phyloP scores from a whole-genome alignment of 2,888 invertebrate species.

The Bellardia bayeri region DNA sequence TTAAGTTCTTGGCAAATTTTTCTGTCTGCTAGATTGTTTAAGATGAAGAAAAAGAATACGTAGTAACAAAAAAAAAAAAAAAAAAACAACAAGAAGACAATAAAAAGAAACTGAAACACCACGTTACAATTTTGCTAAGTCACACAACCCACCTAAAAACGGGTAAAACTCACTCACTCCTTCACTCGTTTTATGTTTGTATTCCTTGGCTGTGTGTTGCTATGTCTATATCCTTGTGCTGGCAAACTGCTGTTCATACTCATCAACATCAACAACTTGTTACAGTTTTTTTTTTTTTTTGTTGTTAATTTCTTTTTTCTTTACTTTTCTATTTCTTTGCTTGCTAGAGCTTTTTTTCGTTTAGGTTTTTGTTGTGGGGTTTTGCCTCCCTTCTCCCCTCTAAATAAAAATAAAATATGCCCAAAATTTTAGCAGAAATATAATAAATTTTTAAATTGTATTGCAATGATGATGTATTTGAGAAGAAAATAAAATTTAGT shows the following conservation, averaged over 20 bases:
- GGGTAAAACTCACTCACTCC: neutral
- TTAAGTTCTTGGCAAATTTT: constrained; percentile 67
- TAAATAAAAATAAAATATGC: constrained; percentile 40
- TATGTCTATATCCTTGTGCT: constrained; percentile 35
- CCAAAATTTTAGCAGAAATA: constrained; percentile 26
- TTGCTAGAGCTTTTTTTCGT: neutral
- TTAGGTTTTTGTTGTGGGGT: neutral
- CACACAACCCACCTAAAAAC: constrained; percentile 23
- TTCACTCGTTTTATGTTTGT: neutral
- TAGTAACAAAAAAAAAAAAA: constrained; percentile 17
- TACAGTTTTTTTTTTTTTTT: constrained; percentile 51
- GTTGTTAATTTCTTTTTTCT: constrained; percentile 18
- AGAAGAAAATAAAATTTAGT: neutral
- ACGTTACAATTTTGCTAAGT: constrained; percentile 63
- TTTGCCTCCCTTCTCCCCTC: neutral
- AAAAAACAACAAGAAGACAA: neutral
- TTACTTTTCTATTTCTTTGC: neutral
- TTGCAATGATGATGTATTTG: neutral
- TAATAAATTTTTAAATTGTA: neutral
- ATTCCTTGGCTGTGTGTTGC: constrained; percentile 40
- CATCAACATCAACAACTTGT: constrained; percentile 72
- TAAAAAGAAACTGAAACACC: constrained; percentile 19
- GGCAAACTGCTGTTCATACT: constrained; percentile 62
- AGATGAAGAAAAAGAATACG: constrained; percentile 46
- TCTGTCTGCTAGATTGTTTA: constrained; percentile 66